These are phyloP conservation scores for Mesitornis unicolor DNA, from an alignment of 2,113 vertebrate species.

Conservation along the genomic window DNA sequence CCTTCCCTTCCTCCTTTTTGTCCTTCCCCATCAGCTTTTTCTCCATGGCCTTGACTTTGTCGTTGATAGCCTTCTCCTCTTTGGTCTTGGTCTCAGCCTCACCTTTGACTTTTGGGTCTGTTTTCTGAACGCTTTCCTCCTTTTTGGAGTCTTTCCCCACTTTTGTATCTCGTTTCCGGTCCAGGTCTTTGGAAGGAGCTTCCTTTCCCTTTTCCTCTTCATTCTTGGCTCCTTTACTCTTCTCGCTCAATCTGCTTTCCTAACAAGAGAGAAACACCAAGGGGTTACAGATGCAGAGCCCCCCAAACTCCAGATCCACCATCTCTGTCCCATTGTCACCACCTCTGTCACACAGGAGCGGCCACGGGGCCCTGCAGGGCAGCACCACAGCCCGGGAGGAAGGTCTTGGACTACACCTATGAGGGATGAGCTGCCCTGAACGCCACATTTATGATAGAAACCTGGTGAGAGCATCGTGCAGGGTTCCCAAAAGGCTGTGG, in stretches of 20 bases:
- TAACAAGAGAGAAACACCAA: conserved; percentile 20
- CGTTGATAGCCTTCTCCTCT: conserved; percentile 59
- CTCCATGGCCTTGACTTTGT: conserved; percentile 72
- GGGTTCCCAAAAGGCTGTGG: neutral
- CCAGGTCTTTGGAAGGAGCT: conserved; percentile 19
- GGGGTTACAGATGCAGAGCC: neutral
- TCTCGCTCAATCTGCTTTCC: conserved; percentile 63
- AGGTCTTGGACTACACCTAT: accelerated
- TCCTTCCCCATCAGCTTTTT: conserved; percentile 70
- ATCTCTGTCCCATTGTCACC: neutral
- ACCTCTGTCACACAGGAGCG: neutral
- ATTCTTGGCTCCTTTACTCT: conserved; percentile 53
- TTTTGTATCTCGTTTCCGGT: conserved; percentile 36
- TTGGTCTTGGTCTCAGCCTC: conserved; percentile 49
- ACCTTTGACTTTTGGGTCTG: conserved; percentile 37
- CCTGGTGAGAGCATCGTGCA: neutral
- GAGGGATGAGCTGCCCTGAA: too few species aligned
- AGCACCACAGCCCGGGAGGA: too few species aligned
- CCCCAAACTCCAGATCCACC: neutral
- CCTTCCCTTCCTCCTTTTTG: conserved; percentile 42
- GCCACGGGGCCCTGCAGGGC: neutral
- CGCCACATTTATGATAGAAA: neutral
- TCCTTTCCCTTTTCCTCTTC: conserved; percentile 65
- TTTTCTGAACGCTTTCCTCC: conserved; percentile 53
- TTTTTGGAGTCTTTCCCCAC: conserved; percentile 58